Conservation (phyloP, 2,888 invertebrate species). For the Galeopsomyia nigrocyanea region DNA sequence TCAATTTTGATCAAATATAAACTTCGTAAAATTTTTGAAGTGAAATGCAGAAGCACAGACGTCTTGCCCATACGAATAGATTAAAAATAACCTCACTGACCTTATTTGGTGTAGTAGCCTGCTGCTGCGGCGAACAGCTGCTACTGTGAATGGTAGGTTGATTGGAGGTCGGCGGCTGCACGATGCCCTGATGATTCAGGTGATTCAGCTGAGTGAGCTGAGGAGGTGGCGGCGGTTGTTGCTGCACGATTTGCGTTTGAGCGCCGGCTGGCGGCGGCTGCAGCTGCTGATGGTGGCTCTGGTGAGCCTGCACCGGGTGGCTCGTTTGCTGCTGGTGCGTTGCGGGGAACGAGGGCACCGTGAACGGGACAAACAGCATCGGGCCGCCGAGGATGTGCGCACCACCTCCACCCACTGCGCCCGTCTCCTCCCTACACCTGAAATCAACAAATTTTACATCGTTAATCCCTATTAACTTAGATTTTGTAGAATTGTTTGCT, state of each 20-base stretch:
- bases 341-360: constrained; percentile 68
- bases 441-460: not conserved
- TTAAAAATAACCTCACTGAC: constrained; percentile 46
- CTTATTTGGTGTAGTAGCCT: constrained; percentile 66
- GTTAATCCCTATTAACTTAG: constrained; percentile 44
- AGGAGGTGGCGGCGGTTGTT: constrained; percentile 56
- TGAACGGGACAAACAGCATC: constrained; percentile 69
- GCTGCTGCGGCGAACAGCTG: constrained; percentile 67
- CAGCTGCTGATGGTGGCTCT: constrained; percentile 60
- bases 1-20: not conserved
- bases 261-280: constrained; percentile 51
- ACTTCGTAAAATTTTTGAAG: too few relatives aligned
- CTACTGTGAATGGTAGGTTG: constrained; percentile 63
- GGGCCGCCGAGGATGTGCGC: constrained; percentile 69
- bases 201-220: constrained; percentile 65
- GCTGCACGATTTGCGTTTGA: constrained; percentile 59
- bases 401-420: constrained; percentile 69
- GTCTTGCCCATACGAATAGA: too few relatives aligned
- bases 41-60: too few relatives aligned
- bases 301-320: constrained; percentile 51
- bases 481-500: not conserved
- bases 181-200: constrained; percentile 65
- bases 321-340: constrained; percentile 61
- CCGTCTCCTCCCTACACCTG: constrained; percentile 69
- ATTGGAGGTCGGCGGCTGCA: constrained; percentile 56